Evolutionary conservation across 2,797 vertebrate genomes (phyloP), one percentile per base, ranked within the genome.

Genomic region (Hypotaenidia philippensis): DNA sequence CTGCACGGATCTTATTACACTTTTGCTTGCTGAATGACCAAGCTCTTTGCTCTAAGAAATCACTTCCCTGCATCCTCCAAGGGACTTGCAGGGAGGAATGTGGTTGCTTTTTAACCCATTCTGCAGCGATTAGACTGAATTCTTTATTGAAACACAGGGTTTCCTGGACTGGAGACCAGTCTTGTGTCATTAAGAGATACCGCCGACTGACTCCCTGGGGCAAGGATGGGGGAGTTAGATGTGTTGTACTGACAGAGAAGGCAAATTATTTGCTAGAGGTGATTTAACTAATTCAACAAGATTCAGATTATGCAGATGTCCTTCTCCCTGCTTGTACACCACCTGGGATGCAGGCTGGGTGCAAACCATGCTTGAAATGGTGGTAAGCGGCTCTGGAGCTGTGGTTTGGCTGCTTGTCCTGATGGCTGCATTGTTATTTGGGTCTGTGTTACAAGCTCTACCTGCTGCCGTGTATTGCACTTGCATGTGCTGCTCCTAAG

Each of bases 401-500:
- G 0, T 26, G n/a, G 5, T 76, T 68, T 60, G 50, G 36, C 25
- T 45, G 6, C 10, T 56, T 36, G 36, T 36, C 36, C 36, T 36
- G 36, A 36, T 36, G 36, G 36, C 9, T 84, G 72, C 52, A 2
- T 0, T 2, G 38, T 4, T 11, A 1, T 76, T 66, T 63, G 26
- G 29, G 14, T 69, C 29, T 26, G 34, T 53, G 52, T 21, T 41
- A 6, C 3, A 50, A 64, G 19, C 9, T 12, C 13, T 53, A 22
- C 45, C 40, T 71, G 25, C 16, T 74, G 14, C 26, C 25, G 1
- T 3, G 27, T 10, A 34, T 32, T 31, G 38, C 21, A 56, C 11
- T 13, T 61, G 2, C 16, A 32, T 0, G 0, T 12, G 34, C n/a
- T 27, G 0, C 27, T 82, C 31, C 52, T 59, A 32, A n/a, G 36